phyloP scores from a whole-genome alignment of 2,113 vertebrate genomes.

The Agapornis roseicollis region DNA sequence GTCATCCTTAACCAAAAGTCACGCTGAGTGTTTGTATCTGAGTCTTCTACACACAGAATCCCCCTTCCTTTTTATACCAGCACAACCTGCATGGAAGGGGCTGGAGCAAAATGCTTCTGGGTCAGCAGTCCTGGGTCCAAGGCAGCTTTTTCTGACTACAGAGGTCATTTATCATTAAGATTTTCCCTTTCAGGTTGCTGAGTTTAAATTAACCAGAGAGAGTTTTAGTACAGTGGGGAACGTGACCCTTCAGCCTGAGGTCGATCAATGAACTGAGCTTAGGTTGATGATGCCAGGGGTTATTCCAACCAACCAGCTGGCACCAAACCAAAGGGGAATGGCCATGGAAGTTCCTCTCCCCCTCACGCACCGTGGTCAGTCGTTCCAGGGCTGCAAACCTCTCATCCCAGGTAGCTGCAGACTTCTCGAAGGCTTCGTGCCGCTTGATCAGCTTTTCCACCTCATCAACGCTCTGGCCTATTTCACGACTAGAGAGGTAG shows the following conservation, averaged over 20 bases:
- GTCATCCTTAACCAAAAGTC: neutral
- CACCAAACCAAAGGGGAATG: neutral
- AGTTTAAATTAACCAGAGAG: neutral
- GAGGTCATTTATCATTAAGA: neutral
- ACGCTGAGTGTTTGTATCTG: neutral
- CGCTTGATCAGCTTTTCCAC: conserved; percentile 96
- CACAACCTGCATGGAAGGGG: neutral
- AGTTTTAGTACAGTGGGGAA: neutral
- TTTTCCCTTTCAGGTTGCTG: neutral
- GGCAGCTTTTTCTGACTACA: neutral
- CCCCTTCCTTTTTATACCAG: neutral
- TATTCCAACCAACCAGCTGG: neutral
- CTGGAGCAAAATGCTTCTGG: neutral
- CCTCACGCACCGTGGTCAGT: conserved; percentile 86
- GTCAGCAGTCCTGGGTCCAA: neutral
- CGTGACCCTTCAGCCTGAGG: neutral
- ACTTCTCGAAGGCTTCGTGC: conserved; percentile 96
- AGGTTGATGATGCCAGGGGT: neutral
- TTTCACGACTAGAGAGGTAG: conserved; percentile 89
- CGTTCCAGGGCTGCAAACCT: conserved; percentile 93
- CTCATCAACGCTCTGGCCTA: conserved; percentile 93
- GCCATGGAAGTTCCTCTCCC: neutral
- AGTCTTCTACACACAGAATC: neutral
- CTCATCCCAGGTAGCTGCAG: conserved; percentile 95
- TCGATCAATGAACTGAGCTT: fast-evolving